Evolutionary conservation across 1,140 invertebrate genomes (phyloP), one percentile per base, ranked within the genome.

Genomic region (Pygmarrhopalites habei): DNA sequence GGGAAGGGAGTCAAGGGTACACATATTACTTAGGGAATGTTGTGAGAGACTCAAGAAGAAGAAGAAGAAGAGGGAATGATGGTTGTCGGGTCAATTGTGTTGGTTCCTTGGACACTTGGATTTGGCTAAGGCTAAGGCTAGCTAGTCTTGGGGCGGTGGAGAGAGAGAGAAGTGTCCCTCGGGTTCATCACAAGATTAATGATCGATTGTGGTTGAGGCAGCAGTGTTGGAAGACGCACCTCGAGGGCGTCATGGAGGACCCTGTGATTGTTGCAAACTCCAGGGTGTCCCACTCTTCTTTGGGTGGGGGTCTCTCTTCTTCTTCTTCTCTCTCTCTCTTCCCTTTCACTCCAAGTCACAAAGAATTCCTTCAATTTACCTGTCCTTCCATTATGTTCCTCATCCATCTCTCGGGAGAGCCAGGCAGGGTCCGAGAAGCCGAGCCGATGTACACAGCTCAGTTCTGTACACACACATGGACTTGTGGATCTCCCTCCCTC

Each of bases 211-310:
- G 63, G 28, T 53, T 47, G 26, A n/a, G n/a, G n/a, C n/a, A n/a
- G n/a, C 57, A 60, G 63, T 65, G 63, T 65, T 65, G 63, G 63
- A 65, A 65, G 63, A 60, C 63, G 47, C 63, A 65, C 63, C 63
- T 65, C 58, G 57, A 60, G 58, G 63, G 63, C 57, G 58, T 60
- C 63, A 44, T 65, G 51, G 57, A 60, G 63, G 60, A 47, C 58
- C 41, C 56, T 26, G 52, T 58, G 57, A 65, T 65, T 65, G 58
- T 65, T 61, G 58, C 41, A 53, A 61, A 56, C 64, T 60, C 26
- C 64, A 51, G 64, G 64, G 63, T 60, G 64, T 61, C 64, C 63
- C 43, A 26, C 64, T 65, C 28, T 46, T 57, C 64, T 56, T 55
- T 60, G 64, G 64, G 64, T 65, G 64, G 64, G 64, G 58, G 64